Conservation (phyloP, 2,113 vertebrate species). For the Rhea pennata region DNA sequence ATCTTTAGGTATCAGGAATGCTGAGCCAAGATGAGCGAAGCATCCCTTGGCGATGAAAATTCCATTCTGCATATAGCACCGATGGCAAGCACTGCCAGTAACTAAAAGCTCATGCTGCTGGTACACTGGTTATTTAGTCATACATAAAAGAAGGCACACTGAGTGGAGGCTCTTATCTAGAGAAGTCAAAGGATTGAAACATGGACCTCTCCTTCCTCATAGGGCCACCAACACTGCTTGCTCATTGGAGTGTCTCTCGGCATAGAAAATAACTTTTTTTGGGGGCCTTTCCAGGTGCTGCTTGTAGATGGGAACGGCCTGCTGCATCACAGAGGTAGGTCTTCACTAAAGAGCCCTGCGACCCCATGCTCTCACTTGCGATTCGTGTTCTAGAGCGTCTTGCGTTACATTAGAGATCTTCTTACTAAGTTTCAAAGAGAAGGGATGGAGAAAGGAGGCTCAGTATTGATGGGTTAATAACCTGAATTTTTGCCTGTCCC, state of each 20-base stretch:
- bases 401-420: background rate
- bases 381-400: background rate
- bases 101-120: background rate
- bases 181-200: background rate
- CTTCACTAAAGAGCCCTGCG: background rate
- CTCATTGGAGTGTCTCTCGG: no score
- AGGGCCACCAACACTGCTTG: background rate
- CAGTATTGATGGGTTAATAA: background rate
- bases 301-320: slow-evolving; percentile 95
- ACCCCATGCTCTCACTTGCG: background rate
- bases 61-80: rapidly evolving
- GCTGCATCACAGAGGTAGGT: slow-evolving; percentile 90
- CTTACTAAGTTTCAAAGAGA: background rate
- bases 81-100: background rate
- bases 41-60: background rate
- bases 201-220: background rate
- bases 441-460: background rate
- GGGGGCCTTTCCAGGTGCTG: slow-evolving; percentile 82
- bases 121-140: background rate
- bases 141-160: background rate
- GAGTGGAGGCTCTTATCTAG: rapidly evolving
- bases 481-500: background rate
- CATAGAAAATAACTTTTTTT: background rate
- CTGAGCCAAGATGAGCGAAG: background rate
- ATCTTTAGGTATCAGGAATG: background rate